Evolutionary conservation across 2,888 invertebrate genomes (phyloP).

Genomic region (Timema podura): DNA sequence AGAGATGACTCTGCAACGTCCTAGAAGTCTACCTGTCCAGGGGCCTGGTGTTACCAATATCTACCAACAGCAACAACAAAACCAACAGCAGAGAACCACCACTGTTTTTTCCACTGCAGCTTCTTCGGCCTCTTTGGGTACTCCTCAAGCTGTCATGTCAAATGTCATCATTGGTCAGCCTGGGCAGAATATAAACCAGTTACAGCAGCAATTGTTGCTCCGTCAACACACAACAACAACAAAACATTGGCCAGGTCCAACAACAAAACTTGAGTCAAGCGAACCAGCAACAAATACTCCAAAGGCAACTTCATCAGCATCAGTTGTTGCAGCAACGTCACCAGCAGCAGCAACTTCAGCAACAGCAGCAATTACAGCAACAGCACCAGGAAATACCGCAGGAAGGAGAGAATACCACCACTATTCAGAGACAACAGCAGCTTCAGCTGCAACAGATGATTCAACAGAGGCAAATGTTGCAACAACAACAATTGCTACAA

Average conservation of each 20-base stretch:
- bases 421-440: slow-evolving; percentile 25
- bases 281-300: slow-evolving; percentile 26
- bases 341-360: slow-evolving; percentile 27
- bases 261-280: slow-evolving; percentile 3
- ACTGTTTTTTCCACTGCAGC: slow-evolving; percentile 22
- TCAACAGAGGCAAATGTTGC: slow-evolving; percentile 30
- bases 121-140: slow-evolving; percentile 40
- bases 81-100: slow-evolving; percentile 19
- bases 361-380: slow-evolving; percentile 42
- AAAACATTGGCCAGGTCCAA: slow-evolving; percentile 4
- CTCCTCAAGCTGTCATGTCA: slow-evolving; percentile 40
- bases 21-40: slow-evolving; percentile 23
- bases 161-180: slow-evolving; percentile 9
- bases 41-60: slow-evolving; percentile 24
- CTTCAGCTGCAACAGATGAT: slow-evolving; percentile 21
- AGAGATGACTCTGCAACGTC: slow-evolving; percentile 20
- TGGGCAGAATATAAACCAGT: slow-evolving; percentile 36
- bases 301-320: slow-evolving; percentile 27
- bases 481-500: slow-evolving; percentile 46
- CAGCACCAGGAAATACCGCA: slow-evolving; percentile 40
- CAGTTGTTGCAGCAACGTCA: slow-evolving; percentile 26
- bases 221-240: slow-evolving; percentile 33
- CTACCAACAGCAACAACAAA: slow-evolving; percentile 19
- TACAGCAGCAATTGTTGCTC: slow-evolving; percentile 42
- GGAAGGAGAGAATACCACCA: slow-evolving; percentile 38